phyloP scores from a whole-genome alignment of 2,888 invertebrate genomes.

The Tiphia femorata region DNA sequence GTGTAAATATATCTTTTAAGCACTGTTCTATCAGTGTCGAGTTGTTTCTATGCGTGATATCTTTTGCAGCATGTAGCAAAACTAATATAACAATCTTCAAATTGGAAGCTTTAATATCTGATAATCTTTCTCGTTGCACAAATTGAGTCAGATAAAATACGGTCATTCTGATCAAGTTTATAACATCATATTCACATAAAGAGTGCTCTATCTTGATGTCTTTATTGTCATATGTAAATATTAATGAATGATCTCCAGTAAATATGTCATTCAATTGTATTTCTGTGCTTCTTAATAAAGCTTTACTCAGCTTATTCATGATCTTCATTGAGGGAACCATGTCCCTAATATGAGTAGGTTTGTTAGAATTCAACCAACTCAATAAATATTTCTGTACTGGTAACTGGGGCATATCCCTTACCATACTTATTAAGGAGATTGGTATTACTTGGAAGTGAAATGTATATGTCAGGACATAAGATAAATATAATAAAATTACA shows the following conservation, averaged over 20 bases:
- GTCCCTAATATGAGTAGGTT: slow-evolving; percentile 62
- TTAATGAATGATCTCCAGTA: slow-evolving; percentile 30
- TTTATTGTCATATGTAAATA: slow-evolving; percentile 38
- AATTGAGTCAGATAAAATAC: slow-evolving; percentile 61
- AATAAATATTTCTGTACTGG: slow-evolving; percentile 71
- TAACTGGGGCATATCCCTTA: slow-evolving; percentile 65
- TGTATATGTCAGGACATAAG: slow-evolving; percentile 70
- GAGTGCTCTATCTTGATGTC: slow-evolving; percentile 32
- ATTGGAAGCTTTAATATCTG: slow-evolving; percentile 40
- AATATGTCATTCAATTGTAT: slow-evolving; percentile 65
- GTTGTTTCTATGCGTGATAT: background rate
- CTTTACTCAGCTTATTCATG: slow-evolving; percentile 68
- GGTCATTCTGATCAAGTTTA: slow-evolving; percentile 40
- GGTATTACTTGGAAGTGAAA: slow-evolving; percentile 75
- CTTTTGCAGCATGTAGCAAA: slow-evolving; percentile 50
- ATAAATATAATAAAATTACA: slow-evolving; percentile 41
- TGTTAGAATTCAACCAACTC: slow-evolving; percentile 69
- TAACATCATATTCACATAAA: slow-evolving; percentile 42
- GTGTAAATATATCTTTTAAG: slow-evolving; percentile 62
- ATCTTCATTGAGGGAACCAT: slow-evolving; percentile 61
- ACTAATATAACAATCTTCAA: slow-evolving; percentile 45
- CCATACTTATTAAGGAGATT: slow-evolving; percentile 70
- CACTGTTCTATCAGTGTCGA: slow-evolving; percentile 44
- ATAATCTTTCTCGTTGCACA: slow-evolving; percentile 38
- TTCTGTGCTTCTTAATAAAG: slow-evolving; percentile 66